Base-by-base conservation (phyloP, 2,888 invertebrate genomes). In the Didymodactylos carnosus region DNA sequence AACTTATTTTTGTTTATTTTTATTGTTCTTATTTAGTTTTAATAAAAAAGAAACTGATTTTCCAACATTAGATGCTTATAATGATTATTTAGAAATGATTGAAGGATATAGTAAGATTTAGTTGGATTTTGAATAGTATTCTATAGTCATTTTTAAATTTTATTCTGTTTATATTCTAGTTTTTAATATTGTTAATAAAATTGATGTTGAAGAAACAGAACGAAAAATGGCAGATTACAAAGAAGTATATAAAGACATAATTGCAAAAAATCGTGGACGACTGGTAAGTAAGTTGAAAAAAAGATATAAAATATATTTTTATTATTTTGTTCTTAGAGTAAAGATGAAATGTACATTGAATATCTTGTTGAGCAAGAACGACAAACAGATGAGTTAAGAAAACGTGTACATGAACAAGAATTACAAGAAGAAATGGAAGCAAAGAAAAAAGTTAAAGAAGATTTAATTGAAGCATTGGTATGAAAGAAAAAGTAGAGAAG, bases 11-110 rank as follows among this genome's bases (percentile, higher is more conserved):
- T 19, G n/a, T n/a, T n/a, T 3, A 43, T 46, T 70, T 49, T 73
- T 35, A 74, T 73, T 29, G 6, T 53, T 1, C 6, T 39, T 3
- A 73, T 69, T 70, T 77, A 83, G 95, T 83, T 97, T 90, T 80
- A 95, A 94, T 81, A 93, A 94, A 80, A 92, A 90, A 80, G 92
- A 94, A 82, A 92, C 93, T 77, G 97, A 98, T 83, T 98, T 99
- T 82, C 82, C 85, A 0, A 86, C 88, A 0, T 82, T 93, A 74
- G 85, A 88, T 49, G 94, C 92, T 75, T 98, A 89, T 83, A 95
- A 98, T 84, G 91, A 95, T 83, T 99, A 98, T 83, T 86, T 98
- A 78, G 98, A 98, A 84, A 91, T 92, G 84, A 88, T 95, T 53
- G 97, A 95, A 84, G 88, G 88, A 0, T 90, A 94, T 19, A 79